These are phyloP conservation scores for Nycticebus coucang DNA, from an alignment of 2,113 vertebrate genomes.

Conservation along the genomic window DNA sequence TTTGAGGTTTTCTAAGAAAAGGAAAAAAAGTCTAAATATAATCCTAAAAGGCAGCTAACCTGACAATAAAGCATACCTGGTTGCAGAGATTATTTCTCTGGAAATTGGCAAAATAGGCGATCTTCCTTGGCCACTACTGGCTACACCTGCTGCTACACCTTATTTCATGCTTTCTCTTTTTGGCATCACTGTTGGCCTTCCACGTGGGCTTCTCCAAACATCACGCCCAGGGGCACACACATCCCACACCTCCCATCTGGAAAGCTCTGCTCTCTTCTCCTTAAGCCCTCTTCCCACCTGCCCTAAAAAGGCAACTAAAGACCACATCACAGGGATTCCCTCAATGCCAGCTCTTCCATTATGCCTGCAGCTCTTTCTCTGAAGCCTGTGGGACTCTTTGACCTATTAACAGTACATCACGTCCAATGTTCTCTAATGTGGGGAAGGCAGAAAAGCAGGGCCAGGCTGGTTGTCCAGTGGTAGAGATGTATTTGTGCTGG, in stretches of 20 bases:
- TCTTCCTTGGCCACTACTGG: neutral
- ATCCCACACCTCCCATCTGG: neutral
- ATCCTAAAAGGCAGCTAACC: conserved; percentile 53
- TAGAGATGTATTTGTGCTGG: neutral
- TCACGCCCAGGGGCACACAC: too few species aligned
- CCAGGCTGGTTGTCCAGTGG: neutral
- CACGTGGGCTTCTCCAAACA: neutral
- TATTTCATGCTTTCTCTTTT: neutral
- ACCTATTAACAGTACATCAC: too few species aligned
- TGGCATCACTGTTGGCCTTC: neutral
- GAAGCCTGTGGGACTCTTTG: neutral
- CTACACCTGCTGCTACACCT: neutral
- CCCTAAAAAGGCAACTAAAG: neutral
- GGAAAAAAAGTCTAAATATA: conserved; percentile 58
- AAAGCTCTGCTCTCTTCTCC: neutral
- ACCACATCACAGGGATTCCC: neutral
- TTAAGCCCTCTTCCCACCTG: neutral
- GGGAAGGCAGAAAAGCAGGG: neutral
- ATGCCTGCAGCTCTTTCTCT: neutral
- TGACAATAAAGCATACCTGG: conserved; percentile 17
- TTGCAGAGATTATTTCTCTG: conserved; percentile 44
- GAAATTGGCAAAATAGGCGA: neutral
- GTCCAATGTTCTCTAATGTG: neutral
- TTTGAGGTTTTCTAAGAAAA: conserved; percentile 65
- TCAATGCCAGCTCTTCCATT: neutral